phyloP scores from a whole-genome alignment of 2,888 invertebrate species.

The Aelia acuminata region DNA sequence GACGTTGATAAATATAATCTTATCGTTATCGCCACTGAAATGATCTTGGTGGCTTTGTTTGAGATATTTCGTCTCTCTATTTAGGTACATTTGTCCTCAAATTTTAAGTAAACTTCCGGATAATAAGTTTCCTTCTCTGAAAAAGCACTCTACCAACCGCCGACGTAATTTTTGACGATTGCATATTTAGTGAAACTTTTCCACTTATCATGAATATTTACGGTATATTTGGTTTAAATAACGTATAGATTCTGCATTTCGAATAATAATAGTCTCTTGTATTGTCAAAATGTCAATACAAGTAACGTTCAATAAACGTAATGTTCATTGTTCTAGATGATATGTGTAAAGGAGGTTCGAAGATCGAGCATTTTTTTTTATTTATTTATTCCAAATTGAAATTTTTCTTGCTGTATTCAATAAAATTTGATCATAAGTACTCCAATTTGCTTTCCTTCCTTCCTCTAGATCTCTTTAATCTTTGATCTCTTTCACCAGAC shows the following conservation, averaged over 20 bases:
- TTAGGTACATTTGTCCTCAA: neutral
- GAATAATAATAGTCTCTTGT: too few relatives aligned
- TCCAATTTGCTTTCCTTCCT: too few relatives aligned
- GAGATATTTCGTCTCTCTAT: neutral
- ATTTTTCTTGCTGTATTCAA: neutral
- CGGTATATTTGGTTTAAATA: too few relatives aligned
- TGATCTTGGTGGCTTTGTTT: neutral
- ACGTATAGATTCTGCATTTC: too few relatives aligned
- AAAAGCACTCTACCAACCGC: neutral
- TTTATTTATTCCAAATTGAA: neutral
- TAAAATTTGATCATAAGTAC: neutral
- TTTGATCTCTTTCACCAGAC: neutral
- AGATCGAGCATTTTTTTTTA: too few relatives aligned
- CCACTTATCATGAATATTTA: too few relatives aligned
- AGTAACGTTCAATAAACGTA: too few relatives aligned
- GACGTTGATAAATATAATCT: slow-evolving; percentile 13
- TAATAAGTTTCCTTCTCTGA: neutral
- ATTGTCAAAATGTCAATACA: too few relatives aligned
- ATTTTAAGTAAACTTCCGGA: neutral
- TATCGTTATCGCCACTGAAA: neutral
- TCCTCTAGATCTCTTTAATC: neutral
- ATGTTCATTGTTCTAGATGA: too few relatives aligned
- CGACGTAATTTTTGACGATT: neutral
- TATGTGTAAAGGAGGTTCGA: too few relatives aligned
- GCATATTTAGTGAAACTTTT: neutral